These are phyloP conservation scores for Crocallis elinguaria DNA, from an alignment of 2,888 invertebrate genomes.

Conservation along the genomic window DNA sequence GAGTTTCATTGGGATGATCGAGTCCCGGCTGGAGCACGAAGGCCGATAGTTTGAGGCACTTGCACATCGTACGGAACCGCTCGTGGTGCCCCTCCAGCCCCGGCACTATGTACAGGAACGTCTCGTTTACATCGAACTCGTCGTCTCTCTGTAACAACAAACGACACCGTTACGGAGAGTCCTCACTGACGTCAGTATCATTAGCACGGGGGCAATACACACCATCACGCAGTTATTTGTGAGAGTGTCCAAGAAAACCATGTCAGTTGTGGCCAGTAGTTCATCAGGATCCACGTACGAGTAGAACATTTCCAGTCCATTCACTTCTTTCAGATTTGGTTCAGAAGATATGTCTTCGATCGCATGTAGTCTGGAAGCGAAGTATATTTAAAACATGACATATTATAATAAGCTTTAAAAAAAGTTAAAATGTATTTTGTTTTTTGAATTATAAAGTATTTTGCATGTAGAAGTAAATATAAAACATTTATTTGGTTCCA, in stretches of 20 bases:
- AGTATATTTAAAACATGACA: not conserved
- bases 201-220: not conserved
- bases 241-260: constrained; percentile 43
- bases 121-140: constrained; percentile 44
- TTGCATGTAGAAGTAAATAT: no score
- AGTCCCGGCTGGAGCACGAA: constrained; percentile 56
- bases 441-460: no score
- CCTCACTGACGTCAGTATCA: not conserved
- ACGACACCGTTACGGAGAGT: not conserved
- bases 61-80: constrained; percentile 51
- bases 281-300: constrained; percentile 59
- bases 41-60: constrained; percentile 55
- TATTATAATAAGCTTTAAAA: no score
- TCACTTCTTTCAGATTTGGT: constrained; percentile 8
- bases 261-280: constrained; percentile 55
- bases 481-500: no score
- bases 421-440: no score
- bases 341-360: constrained; percentile 20
- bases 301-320: constrained; percentile 53
- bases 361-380: constrained; percentile 27
- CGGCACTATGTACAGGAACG: constrained; percentile 55
- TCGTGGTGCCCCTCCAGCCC: constrained; percentile 56
- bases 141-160: constrained; percentile 46
- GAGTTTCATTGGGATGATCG: constrained; percentile 43
- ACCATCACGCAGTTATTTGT: constrained; percentile 21